These are phyloP conservation scores for Crocuta crocuta DNA, from an alignment of 2,113 vertebrate species.

Conservation along the genomic window DNA sequence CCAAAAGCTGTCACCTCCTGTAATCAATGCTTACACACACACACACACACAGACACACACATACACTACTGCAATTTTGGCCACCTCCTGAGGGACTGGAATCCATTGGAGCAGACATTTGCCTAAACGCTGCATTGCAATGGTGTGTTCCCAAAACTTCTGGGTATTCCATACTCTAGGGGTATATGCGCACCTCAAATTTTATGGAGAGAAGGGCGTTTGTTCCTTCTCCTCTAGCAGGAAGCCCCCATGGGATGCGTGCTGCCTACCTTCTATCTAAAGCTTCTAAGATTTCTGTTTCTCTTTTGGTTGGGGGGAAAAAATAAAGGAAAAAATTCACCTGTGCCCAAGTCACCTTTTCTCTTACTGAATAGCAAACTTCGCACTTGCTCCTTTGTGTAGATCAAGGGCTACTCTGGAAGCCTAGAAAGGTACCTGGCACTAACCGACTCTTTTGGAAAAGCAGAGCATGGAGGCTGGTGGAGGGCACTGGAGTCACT, in stretches of 20 bases:
- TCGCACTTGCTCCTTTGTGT: background rate
- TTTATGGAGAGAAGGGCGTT: background rate
- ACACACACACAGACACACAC: background rate
- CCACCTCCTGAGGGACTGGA: background rate
- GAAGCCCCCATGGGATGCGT: background rate
- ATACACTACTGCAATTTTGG: background rate
- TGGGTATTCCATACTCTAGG: background rate
- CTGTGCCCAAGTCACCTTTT: background rate
- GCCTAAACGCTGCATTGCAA: background rate
- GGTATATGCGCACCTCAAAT: background rate
- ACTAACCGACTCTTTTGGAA: background rate
- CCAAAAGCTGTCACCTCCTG: background rate
- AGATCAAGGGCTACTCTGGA: background rate
- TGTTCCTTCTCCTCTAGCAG: background rate
- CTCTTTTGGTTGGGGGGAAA: background rate
- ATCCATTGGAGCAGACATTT: background rate
- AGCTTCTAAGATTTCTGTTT: background rate
- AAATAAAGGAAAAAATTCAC: background rate
- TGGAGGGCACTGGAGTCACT: fast-evolving
- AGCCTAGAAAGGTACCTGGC: background rate
- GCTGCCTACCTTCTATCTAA: background rate
- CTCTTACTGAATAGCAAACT: background rate
- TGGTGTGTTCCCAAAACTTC: background rate
- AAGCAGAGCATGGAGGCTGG: background rate
- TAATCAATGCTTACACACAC: background rate